Evolutionary conservation across 2,113 vertebrate genomes (phyloP), one percentile per base, ranked within the genome.

Genomic region (Notothenia rossii): DNA sequence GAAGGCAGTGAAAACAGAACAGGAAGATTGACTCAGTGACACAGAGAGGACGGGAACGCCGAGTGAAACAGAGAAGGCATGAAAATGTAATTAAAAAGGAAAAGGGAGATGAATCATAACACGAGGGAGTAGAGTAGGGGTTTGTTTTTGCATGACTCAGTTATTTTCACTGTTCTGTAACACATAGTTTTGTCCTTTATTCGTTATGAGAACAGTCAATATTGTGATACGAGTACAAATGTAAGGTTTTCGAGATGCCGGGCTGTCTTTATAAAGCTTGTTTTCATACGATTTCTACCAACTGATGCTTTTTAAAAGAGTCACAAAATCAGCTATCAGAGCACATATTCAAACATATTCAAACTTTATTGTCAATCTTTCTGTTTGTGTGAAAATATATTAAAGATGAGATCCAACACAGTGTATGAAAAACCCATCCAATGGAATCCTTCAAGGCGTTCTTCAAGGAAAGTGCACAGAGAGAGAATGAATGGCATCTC

Each of bases 391-490:
- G 29, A 29, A 29, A 29, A 29, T 29, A 29, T 29, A 40, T 40
- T 40, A 40, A 40, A 40, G 36, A 40, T 40, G 36, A 7, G 51
- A 61, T 22, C 77, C 22, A 56, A 51, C 59, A 18, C 18, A 20
- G 48, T 36, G 25, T 40, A 53, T 13, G 11, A 68, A 85, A 76
- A 46, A 59, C 18, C 10, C 54, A 68, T 72, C 46, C 43, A 40
- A 14, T 29, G 3, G 4, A 17, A 49, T 63, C 43, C 58, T 79
- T 84, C 60, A 63, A 70, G 66, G 17, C 6, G 46, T 74, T 40
- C 53, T 75, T 84, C 79, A 91, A 92, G 89, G 84, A 77, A 88
- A 64, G 49, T 9, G 71, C 33, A 13, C 43, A 10, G 54, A 15
- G 54, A 49, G 59, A 33, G 60, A 86, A 75, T 84, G 77, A 90